Percentiles rank a stretch among this genome's conserved stretches.
Evolutionary conservation across 2,888 invertebrate genomes (phyloP).

Genomic region (Harmothoe impar): DNA sequence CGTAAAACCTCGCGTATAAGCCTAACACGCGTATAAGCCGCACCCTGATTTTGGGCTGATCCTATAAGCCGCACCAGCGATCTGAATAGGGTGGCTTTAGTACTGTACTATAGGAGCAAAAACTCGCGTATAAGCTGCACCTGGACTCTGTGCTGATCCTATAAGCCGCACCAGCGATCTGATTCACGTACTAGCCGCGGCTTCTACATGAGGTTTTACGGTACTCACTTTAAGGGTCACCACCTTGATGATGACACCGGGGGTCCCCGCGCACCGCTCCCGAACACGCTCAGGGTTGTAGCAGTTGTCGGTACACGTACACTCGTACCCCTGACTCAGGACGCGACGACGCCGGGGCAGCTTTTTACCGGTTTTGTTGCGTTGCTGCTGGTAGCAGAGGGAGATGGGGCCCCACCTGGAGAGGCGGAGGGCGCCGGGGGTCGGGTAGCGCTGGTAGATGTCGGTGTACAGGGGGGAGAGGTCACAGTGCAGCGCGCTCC

Average conservation of each 20-base stretch:
- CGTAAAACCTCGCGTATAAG: no score
- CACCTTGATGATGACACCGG: background rate
- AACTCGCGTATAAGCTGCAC: no score
- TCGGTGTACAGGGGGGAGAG: background rate
- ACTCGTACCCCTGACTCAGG: background rate
- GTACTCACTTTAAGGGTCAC: conserved; percentile 10
- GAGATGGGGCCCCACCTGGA: background rate
- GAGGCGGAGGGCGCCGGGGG: background rate
- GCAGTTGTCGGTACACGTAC: background rate
- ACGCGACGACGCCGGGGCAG: background rate
- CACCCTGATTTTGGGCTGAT: no score
- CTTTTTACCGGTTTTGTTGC: background rate
- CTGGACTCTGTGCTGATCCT: no score
- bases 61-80: no score
- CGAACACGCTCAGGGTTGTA: background rate
- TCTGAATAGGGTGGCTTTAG: no score
- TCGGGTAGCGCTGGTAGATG: background rate
- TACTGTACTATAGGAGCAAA: no score
- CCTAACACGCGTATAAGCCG: no score
- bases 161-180: no score
- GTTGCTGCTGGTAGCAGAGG: background rate
- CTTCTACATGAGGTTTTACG: no score
- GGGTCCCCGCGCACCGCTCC: background rate
- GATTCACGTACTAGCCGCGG: no score
- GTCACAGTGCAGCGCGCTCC: background rate